Percentiles rank a stretch among this genome's conserved stretches.
These are phyloP conservation scores for Clarias batrachus DNA, from an alignment of 2,113 vertebrate genomes.

Conservation along the genomic window DNA sequence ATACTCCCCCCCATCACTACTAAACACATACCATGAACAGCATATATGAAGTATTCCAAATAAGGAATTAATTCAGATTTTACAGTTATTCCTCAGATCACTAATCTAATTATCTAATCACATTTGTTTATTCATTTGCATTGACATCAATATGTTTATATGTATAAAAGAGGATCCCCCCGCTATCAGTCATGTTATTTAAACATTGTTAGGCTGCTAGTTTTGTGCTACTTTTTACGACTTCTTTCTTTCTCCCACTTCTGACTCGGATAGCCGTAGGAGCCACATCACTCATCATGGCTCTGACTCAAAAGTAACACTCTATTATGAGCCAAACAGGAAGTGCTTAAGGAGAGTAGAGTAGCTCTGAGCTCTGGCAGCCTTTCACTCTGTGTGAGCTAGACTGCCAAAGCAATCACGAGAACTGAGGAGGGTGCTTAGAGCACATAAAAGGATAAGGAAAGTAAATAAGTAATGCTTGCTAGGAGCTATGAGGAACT, in stretches of 20 bases:
- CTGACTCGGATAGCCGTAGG: neutral
- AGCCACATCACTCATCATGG: constrained; percentile 23
- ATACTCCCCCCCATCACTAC: too few species aligned
- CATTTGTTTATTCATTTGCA: neutral
- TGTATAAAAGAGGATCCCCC: neutral
- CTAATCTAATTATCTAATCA: neutral
- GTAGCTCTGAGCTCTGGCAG: constrained; percentile 34
- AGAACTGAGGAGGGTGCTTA: neutral
- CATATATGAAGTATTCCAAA: neutral
- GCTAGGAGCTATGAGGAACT: constrained; percentile 6
- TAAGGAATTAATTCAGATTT: neutral
- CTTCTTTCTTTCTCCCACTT: neutral
- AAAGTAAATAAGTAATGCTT: neutral
- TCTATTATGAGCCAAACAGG: constrained; percentile 30
- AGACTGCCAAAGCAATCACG: constrained; percentile 21
- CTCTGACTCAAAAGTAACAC: constrained; percentile 20
- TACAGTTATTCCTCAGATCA: neutral
- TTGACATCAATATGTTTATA: neutral
- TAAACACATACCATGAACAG: neutral
- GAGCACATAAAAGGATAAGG: neutral
- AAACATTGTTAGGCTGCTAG: neutral
- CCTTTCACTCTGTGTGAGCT: constrained; percentile 12
- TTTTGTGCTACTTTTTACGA: neutral
- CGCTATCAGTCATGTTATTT: neutral
- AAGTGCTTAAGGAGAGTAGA: constrained; percentile 38